Percentiles rank a stretch among this genome's conserved stretches.
These are phyloP conservation scores for Micromesistius poutassou DNA, from an alignment of 2,797 vertebrate genomes.

Conservation along the genomic window DNA sequence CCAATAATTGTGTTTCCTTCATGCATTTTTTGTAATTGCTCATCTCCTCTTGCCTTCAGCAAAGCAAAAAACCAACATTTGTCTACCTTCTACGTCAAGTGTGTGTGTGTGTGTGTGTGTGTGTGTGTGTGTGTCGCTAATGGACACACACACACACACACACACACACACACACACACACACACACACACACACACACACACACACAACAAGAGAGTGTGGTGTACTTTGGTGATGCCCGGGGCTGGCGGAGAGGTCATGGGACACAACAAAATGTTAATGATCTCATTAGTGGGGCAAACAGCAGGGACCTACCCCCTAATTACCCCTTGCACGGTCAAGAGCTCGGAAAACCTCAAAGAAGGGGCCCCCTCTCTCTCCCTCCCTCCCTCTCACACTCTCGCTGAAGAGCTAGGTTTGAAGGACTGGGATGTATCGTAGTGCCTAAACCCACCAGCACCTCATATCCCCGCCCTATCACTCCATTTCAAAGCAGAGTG, in stretches of 20 bases:
- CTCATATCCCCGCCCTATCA: background rate
- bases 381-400: background rate
- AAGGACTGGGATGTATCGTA: slow-evolving; percentile 25
- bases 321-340: slow-evolving; percentile 6
- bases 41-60: background rate
- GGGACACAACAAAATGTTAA: slow-evolving; percentile 42
- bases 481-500: slow-evolving; percentile 28
- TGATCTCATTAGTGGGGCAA: slow-evolving; percentile 47
- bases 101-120: background rate
- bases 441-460: background rate
- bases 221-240: background rate
- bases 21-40: background rate
- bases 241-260: slow-evolving; percentile 17
- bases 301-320: slow-evolving; percentile 13
- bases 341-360: background rate
- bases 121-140: background rate
- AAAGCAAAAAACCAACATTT: background rate
- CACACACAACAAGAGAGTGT: slow-evolving; percentile 7
- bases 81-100: background rate
- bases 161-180: background rate
- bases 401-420: slow-evolving; percentile 17
- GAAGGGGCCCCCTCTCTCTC: background rate
- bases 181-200: background rate
- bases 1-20: background rate
- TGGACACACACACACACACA: slow-evolving; percentile 8